These are phyloP conservation scores for Lasioglossum calceatum DNA, from an alignment of 2,888 invertebrate species.

Conservation along the genomic window DNA sequence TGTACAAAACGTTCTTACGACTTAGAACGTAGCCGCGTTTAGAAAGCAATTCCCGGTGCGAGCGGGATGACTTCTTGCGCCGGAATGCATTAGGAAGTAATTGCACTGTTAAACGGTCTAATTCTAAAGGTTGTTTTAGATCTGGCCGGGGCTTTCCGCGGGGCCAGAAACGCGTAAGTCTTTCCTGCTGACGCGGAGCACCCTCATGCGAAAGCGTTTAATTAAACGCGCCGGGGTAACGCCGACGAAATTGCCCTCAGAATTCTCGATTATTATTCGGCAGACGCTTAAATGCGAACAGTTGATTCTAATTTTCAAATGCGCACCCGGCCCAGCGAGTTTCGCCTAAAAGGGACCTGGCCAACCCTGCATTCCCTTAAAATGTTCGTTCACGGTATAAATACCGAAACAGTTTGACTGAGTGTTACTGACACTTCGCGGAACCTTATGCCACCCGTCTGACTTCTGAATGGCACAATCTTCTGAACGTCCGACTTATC, in stretches of 20 bases:
- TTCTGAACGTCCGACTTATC: not conserved
- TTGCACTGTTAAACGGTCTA: conserved; percentile 57
- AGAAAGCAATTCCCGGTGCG: conserved; percentile 40
- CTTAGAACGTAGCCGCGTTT: conserved; percentile 26
- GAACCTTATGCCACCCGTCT: not conserved
- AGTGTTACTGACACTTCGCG: not conserved
- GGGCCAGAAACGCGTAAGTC: conserved; percentile 13
- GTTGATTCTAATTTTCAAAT: not conserved
- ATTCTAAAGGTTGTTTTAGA: conserved; percentile 44
- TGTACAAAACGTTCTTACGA: conserved; percentile 15
- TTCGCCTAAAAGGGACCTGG: not conserved
- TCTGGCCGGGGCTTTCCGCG: not conserved
- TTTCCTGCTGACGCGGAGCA: conserved; percentile 22
- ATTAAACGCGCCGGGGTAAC: conserved; percentile 22
- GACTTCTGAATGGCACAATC: not conserved
- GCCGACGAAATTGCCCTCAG: not conserved
- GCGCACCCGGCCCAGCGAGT: not conserved
- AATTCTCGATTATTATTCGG: conserved; percentile 9
- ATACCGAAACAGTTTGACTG: not conserved
- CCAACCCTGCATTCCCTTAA: not conserved
- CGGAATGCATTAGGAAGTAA: conserved; percentile 52
- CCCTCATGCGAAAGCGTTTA: conserved; percentile 17
- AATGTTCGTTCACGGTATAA: not conserved
- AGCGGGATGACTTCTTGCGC: conserved; percentile 26
- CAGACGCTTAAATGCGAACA: not conserved